Evolutionary conservation across 2,888 invertebrate species (phyloP).

Genomic region (Empis stercorea): DNA sequence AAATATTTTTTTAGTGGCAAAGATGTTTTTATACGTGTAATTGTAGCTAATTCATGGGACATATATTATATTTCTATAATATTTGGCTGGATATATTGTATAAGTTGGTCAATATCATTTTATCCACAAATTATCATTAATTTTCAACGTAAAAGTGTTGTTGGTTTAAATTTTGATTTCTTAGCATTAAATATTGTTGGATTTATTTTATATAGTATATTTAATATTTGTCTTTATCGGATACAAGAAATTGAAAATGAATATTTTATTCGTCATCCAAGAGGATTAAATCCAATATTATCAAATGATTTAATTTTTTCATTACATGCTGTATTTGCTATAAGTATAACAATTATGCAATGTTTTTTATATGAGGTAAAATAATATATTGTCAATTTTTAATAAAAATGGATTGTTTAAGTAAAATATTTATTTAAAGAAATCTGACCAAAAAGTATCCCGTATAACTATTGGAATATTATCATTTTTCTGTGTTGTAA

Average conservation of each 20-base stretch:
- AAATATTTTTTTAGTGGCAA: constrained; percentile 41
- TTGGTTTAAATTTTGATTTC: constrained; percentile 95
- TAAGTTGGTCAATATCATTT: constrained; percentile 96
- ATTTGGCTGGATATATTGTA: constrained; percentile 98
- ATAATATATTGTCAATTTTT: constrained; percentile 10
- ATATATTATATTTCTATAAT: constrained; percentile 61
- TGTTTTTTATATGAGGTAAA: constrained; percentile 83
- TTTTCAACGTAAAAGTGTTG: constrained; percentile 84
- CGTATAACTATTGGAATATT: not conserved
- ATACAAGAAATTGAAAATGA: constrained; percentile 66
- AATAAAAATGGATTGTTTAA: constrained; percentile 2
- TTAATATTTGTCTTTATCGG: constrained; percentile 84
- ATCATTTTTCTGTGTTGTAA: constrained; percentile 11
- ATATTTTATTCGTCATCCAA: constrained; percentile 68
- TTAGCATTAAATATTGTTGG: constrained; percentile 82
- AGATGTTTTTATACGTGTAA: constrained; percentile 60
- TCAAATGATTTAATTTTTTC: constrained; percentile 94
- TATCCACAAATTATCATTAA: constrained; percentile 95
- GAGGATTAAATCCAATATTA: constrained; percentile 85
- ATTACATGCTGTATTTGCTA: constrained; percentile 80
- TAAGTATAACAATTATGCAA: constrained; percentile 71
- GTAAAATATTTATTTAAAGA: not conserved
- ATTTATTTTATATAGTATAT: constrained; percentile 80
- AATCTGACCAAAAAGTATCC: not conserved
- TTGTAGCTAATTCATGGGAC: constrained; percentile 54